These are phyloP conservation scores for Ctenodactylus gundi DNA, from an alignment of 2,113 vertebrate species.

Conservation along the genomic window DNA sequence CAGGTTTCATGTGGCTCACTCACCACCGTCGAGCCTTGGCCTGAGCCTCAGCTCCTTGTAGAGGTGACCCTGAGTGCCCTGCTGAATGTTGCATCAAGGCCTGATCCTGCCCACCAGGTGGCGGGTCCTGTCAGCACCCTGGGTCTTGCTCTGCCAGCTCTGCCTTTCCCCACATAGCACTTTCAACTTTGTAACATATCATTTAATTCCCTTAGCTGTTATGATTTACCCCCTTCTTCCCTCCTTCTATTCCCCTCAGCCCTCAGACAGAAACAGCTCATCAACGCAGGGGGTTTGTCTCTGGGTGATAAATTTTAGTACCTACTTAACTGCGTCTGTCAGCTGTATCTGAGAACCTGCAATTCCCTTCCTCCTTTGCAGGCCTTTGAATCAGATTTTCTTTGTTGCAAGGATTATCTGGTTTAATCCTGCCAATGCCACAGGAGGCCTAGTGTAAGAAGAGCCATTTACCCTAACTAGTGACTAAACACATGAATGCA, in stretches of 20 bases:
- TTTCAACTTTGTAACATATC: background rate
- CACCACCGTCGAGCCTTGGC: background rate
- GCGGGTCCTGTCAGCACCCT: background rate
- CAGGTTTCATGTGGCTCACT: background rate
- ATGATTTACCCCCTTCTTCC: background rate
- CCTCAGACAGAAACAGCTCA: background rate
- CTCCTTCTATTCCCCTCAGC: background rate
- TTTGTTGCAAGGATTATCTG: background rate
- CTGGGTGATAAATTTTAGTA: background rate
- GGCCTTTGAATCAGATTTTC: background rate
- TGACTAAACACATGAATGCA: conserved; percentile 28
- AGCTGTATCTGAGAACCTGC: background rate
- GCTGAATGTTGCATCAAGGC: background rate
- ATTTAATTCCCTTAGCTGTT: background rate
- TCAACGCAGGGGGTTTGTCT: background rate
- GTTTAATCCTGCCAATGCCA: background rate
- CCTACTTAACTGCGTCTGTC: background rate
- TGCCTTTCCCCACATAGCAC: background rate
- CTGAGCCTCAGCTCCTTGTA: background rate
- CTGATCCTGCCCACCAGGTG: background rate
- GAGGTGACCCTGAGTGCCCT: background rate
- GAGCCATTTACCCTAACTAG: background rate
- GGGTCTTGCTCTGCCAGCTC: conserved; percentile 15
- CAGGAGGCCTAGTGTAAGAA: background rate
- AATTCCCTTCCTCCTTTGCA: background rate